These are phyloP conservation scores for Nomada flava DNA, from an alignment of 2,888 invertebrate species.

Conservation along the genomic window DNA sequence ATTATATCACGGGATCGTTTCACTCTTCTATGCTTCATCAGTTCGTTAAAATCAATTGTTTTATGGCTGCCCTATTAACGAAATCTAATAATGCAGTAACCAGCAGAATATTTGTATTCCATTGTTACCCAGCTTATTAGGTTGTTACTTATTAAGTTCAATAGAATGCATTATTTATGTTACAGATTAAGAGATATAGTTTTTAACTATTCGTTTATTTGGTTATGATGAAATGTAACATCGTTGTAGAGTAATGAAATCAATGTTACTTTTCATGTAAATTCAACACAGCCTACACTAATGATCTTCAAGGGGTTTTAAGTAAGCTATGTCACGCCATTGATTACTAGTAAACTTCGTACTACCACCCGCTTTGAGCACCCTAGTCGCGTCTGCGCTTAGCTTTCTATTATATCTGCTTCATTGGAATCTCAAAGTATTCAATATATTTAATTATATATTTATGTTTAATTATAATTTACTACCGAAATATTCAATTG, in stretches of 20 bases:
- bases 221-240: background rate
- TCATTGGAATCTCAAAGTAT: constrained; percentile 13
- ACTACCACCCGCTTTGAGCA: constrained; percentile 38
- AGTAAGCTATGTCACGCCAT: constrained; percentile 57
- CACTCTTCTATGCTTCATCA: constrained; percentile 26
- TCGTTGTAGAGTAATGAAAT: too few relatives aligned
- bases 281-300: constrained; percentile 15
- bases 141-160: constrained; percentile 16
- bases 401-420: constrained; percentile 7
- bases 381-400: constrained; percentile 64
- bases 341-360: constrained; percentile 64
- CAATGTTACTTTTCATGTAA: constrained; percentile 15
- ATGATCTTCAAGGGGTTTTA: constrained; percentile 46
- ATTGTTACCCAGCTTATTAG: constrained; percentile 5
- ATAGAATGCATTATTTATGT: constrained; percentile 11
- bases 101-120: constrained; percentile 17
- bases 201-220: background rate
- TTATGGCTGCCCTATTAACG: constrained; percentile 62
- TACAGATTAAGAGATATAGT: background rate
- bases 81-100: constrained; percentile 49
- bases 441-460: constrained; percentile 20
- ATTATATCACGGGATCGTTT: constrained; percentile 26
- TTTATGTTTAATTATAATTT: background rate
- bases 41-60: constrained; percentile 30
- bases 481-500: background rate